Base-by-base conservation (phyloP, 2,888 invertebrate species). In the Halictus quadricinctus region DNA sequence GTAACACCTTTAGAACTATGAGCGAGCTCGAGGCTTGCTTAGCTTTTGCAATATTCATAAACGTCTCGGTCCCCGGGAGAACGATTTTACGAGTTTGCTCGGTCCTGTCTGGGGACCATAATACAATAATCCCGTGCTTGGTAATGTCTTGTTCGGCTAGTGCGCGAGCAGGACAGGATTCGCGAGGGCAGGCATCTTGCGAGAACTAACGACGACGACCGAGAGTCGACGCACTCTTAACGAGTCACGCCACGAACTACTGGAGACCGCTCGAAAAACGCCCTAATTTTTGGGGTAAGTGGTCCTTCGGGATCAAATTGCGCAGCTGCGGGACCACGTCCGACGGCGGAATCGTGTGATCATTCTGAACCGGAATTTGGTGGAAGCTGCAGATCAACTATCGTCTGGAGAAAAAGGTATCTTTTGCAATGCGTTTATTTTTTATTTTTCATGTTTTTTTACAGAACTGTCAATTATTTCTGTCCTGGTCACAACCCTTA, bases 11-110 rank as follows among this genome's bases (percentile, higher is more conserved):
- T 66, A 36, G 66, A 66, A 18, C 66, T 36, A 8, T 1, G 66
- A 36, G 18, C 25, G 15, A 66, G 29, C 66, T 66, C 36, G 64
- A 18, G 29, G 64, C 36, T 18, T 66, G 66, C 66, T 66, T 36
- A 66, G 66, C 66, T 66, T 66, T 66, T 66, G 66, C 36, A 29
- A 36, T 66, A 66, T 66, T 66, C 66, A 66, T 66, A 82, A 21
- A 58, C 21, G 21, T 54, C 54, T 58, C 36, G 7, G n/a, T 29
- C n/a, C 60, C 36, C 58, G n/a, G 12, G 48, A 79, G 60, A n/a
- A 73, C 70, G 43, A 70, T 70, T 73, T 74, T 72, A 78, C 66
- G 29, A 66, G 66, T 66, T 66, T 18, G 66, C 66, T 8, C 3
- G 29, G 29, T 36, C 29, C 18, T 66, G 66, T 66, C 66, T 70